Base-by-base conservation (phyloP, 2,113 vertebrate genomes). In the Anolis carolinensis region DNA sequence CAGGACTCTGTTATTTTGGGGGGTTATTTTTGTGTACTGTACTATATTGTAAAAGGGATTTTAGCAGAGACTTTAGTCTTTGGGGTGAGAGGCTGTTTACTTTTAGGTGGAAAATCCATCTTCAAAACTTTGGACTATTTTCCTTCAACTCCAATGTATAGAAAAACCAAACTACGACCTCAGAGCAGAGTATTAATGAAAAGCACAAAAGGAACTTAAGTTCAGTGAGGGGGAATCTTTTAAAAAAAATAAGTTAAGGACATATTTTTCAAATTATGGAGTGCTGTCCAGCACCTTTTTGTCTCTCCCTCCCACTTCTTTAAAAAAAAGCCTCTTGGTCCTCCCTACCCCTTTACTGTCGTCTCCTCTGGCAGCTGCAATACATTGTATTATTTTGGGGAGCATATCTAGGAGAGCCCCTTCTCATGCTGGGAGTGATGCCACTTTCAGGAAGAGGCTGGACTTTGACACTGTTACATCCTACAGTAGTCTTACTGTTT, bases 131-230 rank as follows among this genome's bases (percentile, higher is more conserved):
- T 18, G 96, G 95, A 96, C 95, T 96, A 95, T 97, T 98, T 98
- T 96, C 97, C 98, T 98, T 98, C 98, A 94, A 98, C 97, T 98
- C 97, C 97, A 96, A 94, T 99, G 98, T 99, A 99, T 98, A 98
- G 98, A 98, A 98, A 97, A 99, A 99, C 98, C 98, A 99, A 99
- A 99, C 98, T 97, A 99, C 97, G 97, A 99, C 98, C 98, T 99
- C 98, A 99, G 98, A 98, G 96, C 98, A 99, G 98, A 98, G 98
- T 99, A 99, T 98, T 99, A 99, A 99, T 98, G 97, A 97, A 96
- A 99, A 99, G 98, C 98, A 99, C 98, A 99, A 99, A 96, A 98
- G 97, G 97, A 98, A 98, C 97, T 97, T 96, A 95, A 97, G 96
- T 97, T 97, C 96, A 96, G 96, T 92, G 89, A 95, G 94, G 85